Evolutionary conservation across 2,113 vertebrate genomes (phyloP).

Genomic region (Microtus richardsoni): DNA sequence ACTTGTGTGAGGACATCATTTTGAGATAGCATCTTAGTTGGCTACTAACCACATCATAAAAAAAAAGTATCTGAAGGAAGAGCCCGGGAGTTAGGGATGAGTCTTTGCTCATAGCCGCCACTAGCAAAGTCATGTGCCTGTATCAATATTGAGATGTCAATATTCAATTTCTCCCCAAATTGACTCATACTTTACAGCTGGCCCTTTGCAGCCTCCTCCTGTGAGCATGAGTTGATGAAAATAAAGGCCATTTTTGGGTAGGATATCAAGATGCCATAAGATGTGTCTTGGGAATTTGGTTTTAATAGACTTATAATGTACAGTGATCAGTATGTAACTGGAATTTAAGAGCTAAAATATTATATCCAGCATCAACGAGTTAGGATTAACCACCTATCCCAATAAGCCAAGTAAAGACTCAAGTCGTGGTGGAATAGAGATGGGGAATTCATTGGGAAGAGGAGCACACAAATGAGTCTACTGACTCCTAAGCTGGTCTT

Average conservation of each 20-base stretch:
- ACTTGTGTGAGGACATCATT: background rate
- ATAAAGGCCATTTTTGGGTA: background rate
- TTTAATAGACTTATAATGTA: background rate
- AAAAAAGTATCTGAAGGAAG: background rate
- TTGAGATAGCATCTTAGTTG: background rate
- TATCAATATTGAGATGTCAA: background rate
- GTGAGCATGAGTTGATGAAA: background rate
- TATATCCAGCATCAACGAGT: background rate
- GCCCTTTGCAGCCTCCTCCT: background rate
- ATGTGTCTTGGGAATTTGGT: background rate
- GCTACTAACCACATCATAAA: background rate
- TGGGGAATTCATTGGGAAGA: background rate
- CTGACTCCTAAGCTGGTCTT: background rate
- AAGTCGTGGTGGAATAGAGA: background rate
- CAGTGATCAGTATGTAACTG: background rate
- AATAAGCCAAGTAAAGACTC: background rate
- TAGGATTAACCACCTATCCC: background rate
- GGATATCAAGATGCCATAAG: too few species aligned
- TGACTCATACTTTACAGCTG: background rate
- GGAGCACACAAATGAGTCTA: background rate
- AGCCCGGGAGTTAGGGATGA: background rate
- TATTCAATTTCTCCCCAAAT: slow-evolving; percentile 2
- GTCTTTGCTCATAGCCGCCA: too few species aligned
- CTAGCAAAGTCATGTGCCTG: background rate
- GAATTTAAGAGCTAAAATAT: background rate